These are phyloP conservation scores for Gandaritis pyraliata DNA, from an alignment of 2,888 invertebrate genomes.

Conservation along the genomic window DNA sequence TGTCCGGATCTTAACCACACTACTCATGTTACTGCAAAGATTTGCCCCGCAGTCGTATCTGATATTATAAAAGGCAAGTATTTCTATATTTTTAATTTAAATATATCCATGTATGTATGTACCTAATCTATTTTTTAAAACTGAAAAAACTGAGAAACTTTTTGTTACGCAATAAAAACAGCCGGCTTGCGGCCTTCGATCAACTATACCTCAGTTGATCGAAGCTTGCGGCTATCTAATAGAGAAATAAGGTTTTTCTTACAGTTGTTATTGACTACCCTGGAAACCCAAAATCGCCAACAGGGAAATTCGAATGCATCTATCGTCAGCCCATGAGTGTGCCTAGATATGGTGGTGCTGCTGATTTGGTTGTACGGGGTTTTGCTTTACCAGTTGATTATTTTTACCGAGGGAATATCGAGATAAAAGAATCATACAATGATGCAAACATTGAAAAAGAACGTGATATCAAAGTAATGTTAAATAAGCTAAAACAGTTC, in stretches of 20 bases:
- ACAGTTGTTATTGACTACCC: slow-evolving; percentile 82
- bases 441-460: slow-evolving; percentile 53
- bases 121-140: too few relatives aligned
- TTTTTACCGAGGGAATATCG: slow-evolving; percentile 65
- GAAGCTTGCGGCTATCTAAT: too few relatives aligned
- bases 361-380: slow-evolving; percentile 64
- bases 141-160: too few relatives aligned
- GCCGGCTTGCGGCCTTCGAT: too few relatives aligned
- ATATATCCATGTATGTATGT: neutral
- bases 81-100: neutral
- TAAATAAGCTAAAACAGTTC: slow-evolving; percentile 56
- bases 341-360: slow-evolving; percentile 55
- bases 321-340: slow-evolving; percentile 71
- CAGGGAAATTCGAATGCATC: slow-evolving; percentile 85
- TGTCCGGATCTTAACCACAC: slow-evolving; percentile 93
- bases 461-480: slow-evolving; percentile 51
- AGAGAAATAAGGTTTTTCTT: slow-evolving; percentile 43
- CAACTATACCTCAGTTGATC: too few relatives aligned
- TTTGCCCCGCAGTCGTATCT: slow-evolving; percentile 92
- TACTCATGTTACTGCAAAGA: slow-evolving; percentile 91
- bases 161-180: too few relatives aligned
- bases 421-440: slow-evolving; percentile 52
- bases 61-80: slow-evolving; percentile 93
- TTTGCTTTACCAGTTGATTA: slow-evolving; percentile 61
- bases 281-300: slow-evolving; percentile 67